These are phyloP conservation scores for Cosmia pyralina DNA, from an alignment of 2,888 invertebrate genomes.

Conservation along the genomic window DNA sequence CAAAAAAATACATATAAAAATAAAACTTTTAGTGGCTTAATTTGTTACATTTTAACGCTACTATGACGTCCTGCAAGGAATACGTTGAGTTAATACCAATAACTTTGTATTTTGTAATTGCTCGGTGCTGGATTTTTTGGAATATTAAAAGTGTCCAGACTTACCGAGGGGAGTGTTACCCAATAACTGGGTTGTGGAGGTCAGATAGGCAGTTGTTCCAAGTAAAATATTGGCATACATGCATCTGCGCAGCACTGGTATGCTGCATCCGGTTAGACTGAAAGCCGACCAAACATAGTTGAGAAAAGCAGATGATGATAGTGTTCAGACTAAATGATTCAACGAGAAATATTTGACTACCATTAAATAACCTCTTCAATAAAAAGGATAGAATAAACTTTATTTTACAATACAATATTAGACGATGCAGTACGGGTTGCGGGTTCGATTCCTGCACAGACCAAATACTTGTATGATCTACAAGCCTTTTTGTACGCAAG, in stretches of 20 bases:
- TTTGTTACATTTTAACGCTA: too few species aligned
- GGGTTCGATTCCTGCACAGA: neutral
- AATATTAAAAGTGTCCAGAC: neutral
- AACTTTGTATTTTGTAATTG: neutral
- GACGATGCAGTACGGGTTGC: neutral
- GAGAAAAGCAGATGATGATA: neutral
- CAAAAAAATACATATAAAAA: too few species aligned
- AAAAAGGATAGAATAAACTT: too few species aligned
- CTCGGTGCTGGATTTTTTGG: neutral
- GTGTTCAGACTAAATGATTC: neutral
- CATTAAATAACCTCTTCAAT: neutral
- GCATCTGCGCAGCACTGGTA: neutral
- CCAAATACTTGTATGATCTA: neutral
- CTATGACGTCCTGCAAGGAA: too few species aligned
- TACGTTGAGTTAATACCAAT: too few species aligned
- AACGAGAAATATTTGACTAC: neutral
- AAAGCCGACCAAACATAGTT: neutral
- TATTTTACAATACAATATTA: neutral
- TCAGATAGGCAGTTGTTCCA: neutral
- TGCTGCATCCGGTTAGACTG: neutral
- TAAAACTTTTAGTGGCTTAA: too few species aligned
- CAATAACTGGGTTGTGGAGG: too few species aligned
- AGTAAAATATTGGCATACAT: neutral
- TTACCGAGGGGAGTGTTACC: neutral
- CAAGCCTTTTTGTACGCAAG: neutral